These are phyloP conservation scores for Orgyia antiqua DNA, from an alignment of 2,888 invertebrate genomes.

Conservation along the genomic window DNA sequence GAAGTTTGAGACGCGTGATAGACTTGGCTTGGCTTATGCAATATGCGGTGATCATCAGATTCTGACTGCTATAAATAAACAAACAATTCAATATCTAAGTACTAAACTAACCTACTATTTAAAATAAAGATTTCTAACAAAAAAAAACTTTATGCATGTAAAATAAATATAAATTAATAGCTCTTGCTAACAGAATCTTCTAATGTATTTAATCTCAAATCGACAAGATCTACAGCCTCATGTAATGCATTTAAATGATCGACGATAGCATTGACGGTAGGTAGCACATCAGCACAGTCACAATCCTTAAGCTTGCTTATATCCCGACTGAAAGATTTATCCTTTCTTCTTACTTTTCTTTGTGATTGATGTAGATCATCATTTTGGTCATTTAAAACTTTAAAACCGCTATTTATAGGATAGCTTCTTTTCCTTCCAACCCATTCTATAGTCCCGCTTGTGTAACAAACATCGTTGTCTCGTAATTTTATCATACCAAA, in stretches of 20 bases:
- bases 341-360: conserved; percentile 34
- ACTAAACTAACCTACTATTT: no score
- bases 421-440: conserved; percentile 63
- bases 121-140: no score
- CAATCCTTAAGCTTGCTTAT: conserved; percentile 43
- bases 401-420: conserved; percentile 66
- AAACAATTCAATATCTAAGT: no score
- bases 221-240: conserved; percentile 74
- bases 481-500: conserved; percentile 67
- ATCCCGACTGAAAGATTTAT: conserved; percentile 33
- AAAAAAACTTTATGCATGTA: no score
- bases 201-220: conserved; percentile 70
- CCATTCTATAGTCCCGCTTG: conserved; percentile 70
- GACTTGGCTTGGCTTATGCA: no score
- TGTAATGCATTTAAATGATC: conserved; percentile 77
- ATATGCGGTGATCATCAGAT: no score
- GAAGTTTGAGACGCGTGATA: no score
- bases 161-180: no score
- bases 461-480: conserved; percentile 68
- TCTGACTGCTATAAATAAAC: no score
- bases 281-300: conserved; percentile 64
- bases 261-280: conserved; percentile 72
- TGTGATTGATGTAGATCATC: conserved; percentile 29
- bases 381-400: conserved; percentile 43
- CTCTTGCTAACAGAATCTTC: no score